Percentiles rank a stretch among this genome's conserved stretches.
Evolutionary conservation across 1,140 invertebrate species (phyloP).

Genomic region (Caenorhabditis remanei): DNA sequence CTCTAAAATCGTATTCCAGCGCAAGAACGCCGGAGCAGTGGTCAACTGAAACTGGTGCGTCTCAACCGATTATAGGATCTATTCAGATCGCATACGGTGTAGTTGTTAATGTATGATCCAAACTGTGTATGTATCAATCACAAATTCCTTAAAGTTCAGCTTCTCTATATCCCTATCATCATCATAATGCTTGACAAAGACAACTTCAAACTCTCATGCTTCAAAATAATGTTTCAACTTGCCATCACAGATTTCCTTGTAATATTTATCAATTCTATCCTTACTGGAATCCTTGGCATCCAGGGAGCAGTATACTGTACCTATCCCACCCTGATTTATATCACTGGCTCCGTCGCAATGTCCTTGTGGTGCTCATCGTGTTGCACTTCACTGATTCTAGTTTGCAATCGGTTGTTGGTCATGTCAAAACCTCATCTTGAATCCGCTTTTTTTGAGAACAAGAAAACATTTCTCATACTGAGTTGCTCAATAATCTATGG

Average conservation of each 20-base stretch:
- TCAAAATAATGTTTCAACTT: slow-evolving; percentile 26
- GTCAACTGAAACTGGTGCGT: neutral
- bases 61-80: neutral
- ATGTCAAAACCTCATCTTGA: neutral
- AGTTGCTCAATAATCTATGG: slow-evolving; percentile 1
- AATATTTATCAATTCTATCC: neutral
- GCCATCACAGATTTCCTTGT: slow-evolving; percentile 9
- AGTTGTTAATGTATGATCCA: neutral
- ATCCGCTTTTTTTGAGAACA: neutral
- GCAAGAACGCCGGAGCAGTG: neutral
- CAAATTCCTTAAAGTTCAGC: neutral
- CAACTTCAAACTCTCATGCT: neutral
- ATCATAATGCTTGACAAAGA: slow-evolving; percentile 26
- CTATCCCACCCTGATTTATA: neutral
- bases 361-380: slow-evolving; percentile 3
- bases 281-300: slow-evolving; percentile 1
- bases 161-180: neutral
- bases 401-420: neutral
- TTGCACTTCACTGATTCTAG: neutral
- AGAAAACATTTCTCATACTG: neutral
- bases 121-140: neutral
- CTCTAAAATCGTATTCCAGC: neutral
- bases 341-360: slow-evolving; percentile 1
- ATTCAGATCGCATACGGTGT: neutral
- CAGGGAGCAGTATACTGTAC: slow-evolving; percentile 20